Percentiles rank a stretch among this genome's conserved stretches.
These are phyloP conservation scores for Mallotus villosus DNA, from an alignment of 2,797 vertebrate species.

Conservation along the genomic window DNA sequence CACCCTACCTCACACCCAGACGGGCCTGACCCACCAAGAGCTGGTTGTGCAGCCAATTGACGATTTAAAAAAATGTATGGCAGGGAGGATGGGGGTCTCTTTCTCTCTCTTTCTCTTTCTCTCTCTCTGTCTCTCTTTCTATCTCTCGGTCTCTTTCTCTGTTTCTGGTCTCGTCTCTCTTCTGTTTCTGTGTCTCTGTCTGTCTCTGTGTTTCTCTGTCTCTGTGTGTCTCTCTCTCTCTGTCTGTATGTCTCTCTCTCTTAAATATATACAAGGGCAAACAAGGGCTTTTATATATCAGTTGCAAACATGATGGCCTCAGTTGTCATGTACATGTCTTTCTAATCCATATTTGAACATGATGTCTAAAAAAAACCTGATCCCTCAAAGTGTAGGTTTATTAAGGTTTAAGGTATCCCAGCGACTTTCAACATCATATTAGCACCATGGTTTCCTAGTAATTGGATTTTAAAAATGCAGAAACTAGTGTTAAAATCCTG, in stretches of 20 bases:
- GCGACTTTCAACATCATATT: too few relatives aligned
- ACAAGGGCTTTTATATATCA: background rate
- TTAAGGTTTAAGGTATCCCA: too few relatives aligned
- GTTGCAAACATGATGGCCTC: too few relatives aligned
- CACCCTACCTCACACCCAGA: slow-evolving; percentile 51
- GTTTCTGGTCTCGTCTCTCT: slow-evolving; percentile 5
- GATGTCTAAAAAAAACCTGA: too few relatives aligned
- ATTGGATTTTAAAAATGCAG: too few relatives aligned
- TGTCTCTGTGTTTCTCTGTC: slow-evolving; percentile 24
- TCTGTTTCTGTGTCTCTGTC: slow-evolving; percentile 11
- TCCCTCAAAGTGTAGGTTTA: too few relatives aligned
- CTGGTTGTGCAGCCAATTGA: slow-evolving; percentile 91
- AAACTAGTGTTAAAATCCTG: too few relatives aligned
- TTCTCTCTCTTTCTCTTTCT: slow-evolving; percentile 4
- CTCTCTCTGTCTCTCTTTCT: background rate
- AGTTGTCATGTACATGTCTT: too few relatives aligned
- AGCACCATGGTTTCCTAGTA: too few relatives aligned
- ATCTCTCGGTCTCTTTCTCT: slow-evolving; percentile 23
- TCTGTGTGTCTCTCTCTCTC: background rate
- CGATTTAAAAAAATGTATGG: slow-evolving; percentile 80
- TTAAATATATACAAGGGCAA: background rate
- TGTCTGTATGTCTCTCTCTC: background rate
- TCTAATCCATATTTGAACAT: too few relatives aligned
- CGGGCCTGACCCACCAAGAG: slow-evolving; percentile 70
- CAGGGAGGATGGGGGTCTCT: slow-evolving; percentile 49